phyloP scores from a whole-genome alignment of 2,113 vertebrate species.

The Mobula hypostoma region DNA sequence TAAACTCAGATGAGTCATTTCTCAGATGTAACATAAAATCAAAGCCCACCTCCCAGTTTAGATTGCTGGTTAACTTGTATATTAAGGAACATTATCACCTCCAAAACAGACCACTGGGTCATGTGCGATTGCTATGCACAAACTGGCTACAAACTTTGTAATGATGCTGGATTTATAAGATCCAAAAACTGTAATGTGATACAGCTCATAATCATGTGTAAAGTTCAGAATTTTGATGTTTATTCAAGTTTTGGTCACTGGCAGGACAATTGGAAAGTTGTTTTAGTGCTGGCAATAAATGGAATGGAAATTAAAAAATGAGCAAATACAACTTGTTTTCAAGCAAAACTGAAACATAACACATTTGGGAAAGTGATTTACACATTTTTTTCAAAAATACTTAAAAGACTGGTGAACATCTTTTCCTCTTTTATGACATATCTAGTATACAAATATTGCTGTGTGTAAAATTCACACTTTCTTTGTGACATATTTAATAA shows the following conservation, averaged over 20 bases:
- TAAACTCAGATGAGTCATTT: too few species aligned
- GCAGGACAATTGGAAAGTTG: background rate
- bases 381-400: background rate
- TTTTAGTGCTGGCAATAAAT: background rate
- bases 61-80: too few species aligned
- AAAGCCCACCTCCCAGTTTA: too few species aligned
- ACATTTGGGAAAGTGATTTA: background rate
- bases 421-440: background rate
- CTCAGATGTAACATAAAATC: too few species aligned
- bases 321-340: conserved; percentile 6
- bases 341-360: background rate
- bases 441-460: background rate
- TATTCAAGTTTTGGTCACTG: background rate
- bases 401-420: background rate
- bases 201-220: background rate
- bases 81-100: too few species aligned
- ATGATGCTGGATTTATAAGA: background rate
- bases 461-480: background rate
- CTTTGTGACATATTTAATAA: background rate
- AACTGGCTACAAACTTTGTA: background rate
- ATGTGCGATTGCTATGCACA: background rate
- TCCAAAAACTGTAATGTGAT: background rate
- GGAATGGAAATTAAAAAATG: background rate
- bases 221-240: background rate
- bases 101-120: background rate